A percentile compares a stretch with the other conserved stretches of the same genome.
phyloP scores from a whole-genome alignment of 1,140 invertebrate genomes.

The Ostrea edulis region DNA sequence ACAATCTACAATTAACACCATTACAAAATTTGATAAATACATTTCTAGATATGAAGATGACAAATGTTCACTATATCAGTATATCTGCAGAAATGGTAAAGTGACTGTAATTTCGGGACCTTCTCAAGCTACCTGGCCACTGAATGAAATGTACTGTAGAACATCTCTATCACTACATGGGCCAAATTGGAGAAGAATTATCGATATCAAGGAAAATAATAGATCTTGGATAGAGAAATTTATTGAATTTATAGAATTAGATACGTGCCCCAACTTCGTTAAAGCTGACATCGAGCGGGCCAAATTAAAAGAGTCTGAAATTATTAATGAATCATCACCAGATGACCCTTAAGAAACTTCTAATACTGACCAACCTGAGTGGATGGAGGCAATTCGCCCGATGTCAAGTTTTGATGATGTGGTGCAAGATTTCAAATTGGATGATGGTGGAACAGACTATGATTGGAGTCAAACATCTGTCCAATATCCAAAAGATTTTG shows the following conservation, averaged over 20 bases:
- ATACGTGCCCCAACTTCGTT: conserved; percentile 59
- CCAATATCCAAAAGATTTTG: conserved; percentile 9
- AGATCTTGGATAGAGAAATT: conserved; percentile 47
- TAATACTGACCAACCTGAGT: no score
- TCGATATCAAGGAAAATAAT: conserved; percentile 48
- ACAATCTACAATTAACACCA: background rate
- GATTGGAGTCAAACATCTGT: conserved; percentile 42
- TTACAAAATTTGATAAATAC: conserved; percentile 55
- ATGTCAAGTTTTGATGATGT: conserved; percentile 36
- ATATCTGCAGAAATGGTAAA: conserved; percentile 47
- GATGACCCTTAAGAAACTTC: conserved; percentile 40
- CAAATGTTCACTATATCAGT: conserved; percentile 39
- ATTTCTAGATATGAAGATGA: conserved; percentile 21
- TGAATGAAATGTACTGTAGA: conserved; percentile 50
- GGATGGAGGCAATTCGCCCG: conserved; percentile 43
- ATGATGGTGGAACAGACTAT: conserved; percentile 55
- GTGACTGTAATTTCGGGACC: conserved; percentile 51
- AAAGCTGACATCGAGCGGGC: conserved; percentile 56
- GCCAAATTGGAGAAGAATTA: conserved; percentile 52
- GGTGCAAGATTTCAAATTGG: conserved; percentile 38
- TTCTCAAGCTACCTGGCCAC: conserved; percentile 47
- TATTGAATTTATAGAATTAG: conserved; percentile 28
- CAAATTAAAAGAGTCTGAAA: conserved; percentile 8
- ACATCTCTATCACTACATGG: conserved; percentile 49
- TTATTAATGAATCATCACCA: background rate